Evolutionary conservation across 2,797 vertebrate species (phyloP), one percentile per base, ranked within the genome.

Genomic region (Malurus splendens): DNA sequence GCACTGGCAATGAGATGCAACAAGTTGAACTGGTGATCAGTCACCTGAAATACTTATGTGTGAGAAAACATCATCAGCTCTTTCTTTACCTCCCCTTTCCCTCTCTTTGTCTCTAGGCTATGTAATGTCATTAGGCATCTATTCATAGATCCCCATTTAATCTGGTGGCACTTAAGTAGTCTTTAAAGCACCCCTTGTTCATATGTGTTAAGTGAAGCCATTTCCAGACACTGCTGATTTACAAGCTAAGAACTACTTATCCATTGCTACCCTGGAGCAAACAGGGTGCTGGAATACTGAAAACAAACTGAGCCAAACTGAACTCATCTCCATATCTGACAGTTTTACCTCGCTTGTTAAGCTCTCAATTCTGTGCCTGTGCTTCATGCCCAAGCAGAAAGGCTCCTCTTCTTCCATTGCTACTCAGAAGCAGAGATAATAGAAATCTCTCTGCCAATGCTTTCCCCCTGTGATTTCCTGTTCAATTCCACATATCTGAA

Each of bases 81-180:
- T 57, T 82, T 56, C 70, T 33, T 19, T 4, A 5, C 2, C 15
- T 7, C 5, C 1, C 8, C 6, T 19, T 23, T 14, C 33, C 22
- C 76, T 65, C 56, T 86, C 81, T 81, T 57, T 87, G 88, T 92
- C 81, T 74, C 74, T 59, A 92, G 90, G 67, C 83, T 67, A 77
- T 48, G 50, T 95, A 93, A 93, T 64, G 68, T 70, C 76, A 89
- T 39, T 78, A 93, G 60, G 74, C 38, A 72, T 80, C 89, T 92
- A 83, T 93, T 68, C 82, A 91, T 86, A 78, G 89, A 93, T 87
- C 45, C 71, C 36, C 50, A 41, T 47, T 89, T 91, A 87, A 94
- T 86, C 89, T 73, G 89, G 60, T 20, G 60, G 52, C 41, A 64
- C 41, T 83, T 86, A 89, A 86, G 62, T 2, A 87, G 73, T 54